Evolutionary conservation across 2,113 vertebrate genomes (phyloP).

Genomic region (Pogonocichla stellata): DNA sequence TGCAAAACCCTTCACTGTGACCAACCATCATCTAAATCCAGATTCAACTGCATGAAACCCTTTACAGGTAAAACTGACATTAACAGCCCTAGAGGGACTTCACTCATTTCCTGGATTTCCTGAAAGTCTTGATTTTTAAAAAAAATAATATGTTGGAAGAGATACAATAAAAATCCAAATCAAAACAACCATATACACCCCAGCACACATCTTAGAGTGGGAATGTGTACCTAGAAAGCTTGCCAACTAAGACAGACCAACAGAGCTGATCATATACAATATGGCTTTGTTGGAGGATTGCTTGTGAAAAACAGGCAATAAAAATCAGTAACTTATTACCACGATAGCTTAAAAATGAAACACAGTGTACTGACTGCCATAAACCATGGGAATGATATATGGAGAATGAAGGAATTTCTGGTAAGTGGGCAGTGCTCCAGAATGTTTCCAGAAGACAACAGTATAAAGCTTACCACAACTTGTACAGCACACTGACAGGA

Average conservation of each 20-base stretch:
- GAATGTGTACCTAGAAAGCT: neutral
- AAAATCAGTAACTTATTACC: conserved; percentile 49
- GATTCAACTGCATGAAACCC: neutral
- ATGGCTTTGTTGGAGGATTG: neutral
- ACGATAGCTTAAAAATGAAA: conserved; percentile 16
- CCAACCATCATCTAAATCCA: neutral
- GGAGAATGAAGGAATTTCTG: neutral
- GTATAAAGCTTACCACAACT: neutral
- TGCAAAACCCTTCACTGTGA: neutral
- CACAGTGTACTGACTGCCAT: neutral
- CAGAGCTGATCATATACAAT: neutral
- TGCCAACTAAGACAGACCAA: neutral
- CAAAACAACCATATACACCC: neutral
- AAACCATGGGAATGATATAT: neutral
- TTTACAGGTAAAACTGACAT: neutral
- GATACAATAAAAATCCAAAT: neutral
- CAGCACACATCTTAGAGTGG: neutral
- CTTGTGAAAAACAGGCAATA: conserved; percentile 15
- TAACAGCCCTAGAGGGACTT: neutral
- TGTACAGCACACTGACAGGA: neutral
- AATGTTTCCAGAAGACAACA: neutral
- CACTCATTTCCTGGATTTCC: neutral
- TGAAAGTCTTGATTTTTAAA: neutral
- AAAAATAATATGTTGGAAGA: neutral
- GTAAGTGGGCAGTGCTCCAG: neutral